A percentile compares a stretch with the other conserved stretches of the same genome.
Evolutionary conservation across 2,113 vertebrate genomes (phyloP).

Genomic region (Oreotragus oreotragus): DNA sequence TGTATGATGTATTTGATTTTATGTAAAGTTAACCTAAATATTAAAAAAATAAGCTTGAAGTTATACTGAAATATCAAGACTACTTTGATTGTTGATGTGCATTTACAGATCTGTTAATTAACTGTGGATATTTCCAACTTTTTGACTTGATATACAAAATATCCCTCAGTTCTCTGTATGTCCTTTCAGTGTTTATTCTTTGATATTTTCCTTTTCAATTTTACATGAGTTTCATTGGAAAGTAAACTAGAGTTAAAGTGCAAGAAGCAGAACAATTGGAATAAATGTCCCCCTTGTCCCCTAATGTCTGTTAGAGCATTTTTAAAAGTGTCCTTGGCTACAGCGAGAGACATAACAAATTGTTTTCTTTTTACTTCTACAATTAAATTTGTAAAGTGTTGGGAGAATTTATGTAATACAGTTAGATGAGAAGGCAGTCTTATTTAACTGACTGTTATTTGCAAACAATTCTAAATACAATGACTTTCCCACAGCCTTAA

Average conservation of each 20-base stretch:
- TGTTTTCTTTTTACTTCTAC: neutral
- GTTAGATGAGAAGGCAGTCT: neutral
- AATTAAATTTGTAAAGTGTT: neutral
- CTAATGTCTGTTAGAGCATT: neutral
- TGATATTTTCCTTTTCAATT: neutral
- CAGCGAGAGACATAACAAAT: neutral
- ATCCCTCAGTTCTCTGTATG: neutral
- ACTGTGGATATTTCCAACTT: neutral
- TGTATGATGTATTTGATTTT: neutral
- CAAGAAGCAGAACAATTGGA: neutral
- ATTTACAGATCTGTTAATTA: neutral
- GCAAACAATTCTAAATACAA: neutral
- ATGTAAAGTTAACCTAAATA: neutral
- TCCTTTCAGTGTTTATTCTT: neutral
- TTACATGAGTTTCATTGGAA: neutral
- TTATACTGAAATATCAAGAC: neutral
- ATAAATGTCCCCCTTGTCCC: neutral
- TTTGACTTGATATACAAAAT: neutral
- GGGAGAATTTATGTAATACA: neutral
- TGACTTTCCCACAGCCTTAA: neutral
- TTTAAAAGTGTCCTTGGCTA: neutral
- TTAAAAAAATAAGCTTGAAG: neutral
- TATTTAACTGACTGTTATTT: neutral
- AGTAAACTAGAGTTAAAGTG: neutral
- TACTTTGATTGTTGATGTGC: neutral